Conservation (phyloP, 1,140 invertebrate genomes). For the Diplogasteroides magnus region DNA sequence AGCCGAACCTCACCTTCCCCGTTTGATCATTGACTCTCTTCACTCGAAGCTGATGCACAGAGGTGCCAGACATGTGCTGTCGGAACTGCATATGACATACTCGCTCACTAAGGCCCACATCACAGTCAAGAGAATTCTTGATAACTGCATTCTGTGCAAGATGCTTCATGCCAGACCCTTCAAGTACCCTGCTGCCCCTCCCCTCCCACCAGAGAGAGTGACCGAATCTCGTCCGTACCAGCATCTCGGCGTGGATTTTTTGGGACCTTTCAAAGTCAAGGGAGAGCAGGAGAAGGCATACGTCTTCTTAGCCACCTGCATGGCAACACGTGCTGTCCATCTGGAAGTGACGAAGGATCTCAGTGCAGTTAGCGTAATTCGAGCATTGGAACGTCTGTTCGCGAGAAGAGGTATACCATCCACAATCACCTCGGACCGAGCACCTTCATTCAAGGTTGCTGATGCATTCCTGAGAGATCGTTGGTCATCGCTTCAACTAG, state of each 20-base stretch:
- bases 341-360: constrained; percentile 7
- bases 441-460: constrained; percentile 10
- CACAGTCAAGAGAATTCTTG: constrained; percentile 4
- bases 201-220: constrained; percentile 25
- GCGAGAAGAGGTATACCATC: constrained; percentile 16
- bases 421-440: constrained; percentile 29
- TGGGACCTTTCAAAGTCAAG: constrained; percentile 11
- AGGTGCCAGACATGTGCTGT: constrained; percentile 2
- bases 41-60: neutral
- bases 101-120: constrained; percentile 9
- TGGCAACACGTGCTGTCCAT: constrained; percentile 13
- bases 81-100: constrained; percentile 3
- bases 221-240: constrained; percentile 14
- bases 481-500: neutral
- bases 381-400: constrained; percentile 14
- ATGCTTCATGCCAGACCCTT: neutral
- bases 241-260: constrained; percentile 11
- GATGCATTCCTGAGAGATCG: neutral
- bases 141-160: constrained; percentile 2
- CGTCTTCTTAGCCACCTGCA: constrained; percentile 2
- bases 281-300: constrained; percentile 6
- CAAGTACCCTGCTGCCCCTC: constrained; percentile 24
- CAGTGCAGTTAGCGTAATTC: constrained; percentile 2
- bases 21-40: neutral
- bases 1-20: neutral